Evolutionary conservation across 2,888 invertebrate species (phyloP).

Genomic region (Aleiodes testaceus): DNA sequence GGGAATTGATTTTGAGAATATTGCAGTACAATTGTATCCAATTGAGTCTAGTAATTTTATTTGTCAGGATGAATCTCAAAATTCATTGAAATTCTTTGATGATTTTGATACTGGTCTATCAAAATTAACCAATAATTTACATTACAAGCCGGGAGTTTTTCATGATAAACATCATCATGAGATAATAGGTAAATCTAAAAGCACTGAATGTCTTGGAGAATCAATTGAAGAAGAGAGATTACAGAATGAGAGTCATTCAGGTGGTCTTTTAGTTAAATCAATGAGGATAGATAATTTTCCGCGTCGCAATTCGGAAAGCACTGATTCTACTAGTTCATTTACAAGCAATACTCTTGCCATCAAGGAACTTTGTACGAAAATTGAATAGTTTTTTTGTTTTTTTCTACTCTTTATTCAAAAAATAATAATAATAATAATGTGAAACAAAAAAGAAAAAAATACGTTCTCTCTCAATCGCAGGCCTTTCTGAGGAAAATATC

Average conservation of each 20-base stretch:
- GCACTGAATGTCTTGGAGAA: conserved; percentile 54
- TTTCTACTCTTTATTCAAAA: neutral
- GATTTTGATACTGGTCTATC: conserved; percentile 58
- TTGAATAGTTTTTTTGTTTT: conserved; percentile 1
- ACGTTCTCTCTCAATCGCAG: conserved; percentile 71
- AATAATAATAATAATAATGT: too few species aligned
- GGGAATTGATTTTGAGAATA: conserved; percentile 69
- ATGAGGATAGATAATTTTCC: conserved; percentile 54
- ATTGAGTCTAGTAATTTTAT: conserved; percentile 62
- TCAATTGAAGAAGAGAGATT: conserved; percentile 49
- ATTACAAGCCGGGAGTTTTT: conserved; percentile 53
- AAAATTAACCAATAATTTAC: conserved; percentile 56
- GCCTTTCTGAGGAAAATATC: conserved; percentile 79
- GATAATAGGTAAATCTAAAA: conserved; percentile 8
- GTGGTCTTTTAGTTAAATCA: conserved; percentile 51
- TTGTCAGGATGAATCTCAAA: conserved; percentile 62
- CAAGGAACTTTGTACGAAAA: too few species aligned
- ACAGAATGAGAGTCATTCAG: conserved; percentile 51
- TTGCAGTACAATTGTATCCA: conserved; percentile 62
- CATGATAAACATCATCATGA: conserved; percentile 35
- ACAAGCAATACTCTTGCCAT: too few species aligned
- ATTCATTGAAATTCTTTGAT: conserved; percentile 58
- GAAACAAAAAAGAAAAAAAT: conserved; percentile 51
- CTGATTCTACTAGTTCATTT: conserved; percentile 6
- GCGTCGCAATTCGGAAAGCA: conserved; percentile 59